Evolutionary conservation across 2,888 invertebrate species (phyloP), one percentile per base, ranked within the genome.

Genomic region (Ophion costatus): DNA sequence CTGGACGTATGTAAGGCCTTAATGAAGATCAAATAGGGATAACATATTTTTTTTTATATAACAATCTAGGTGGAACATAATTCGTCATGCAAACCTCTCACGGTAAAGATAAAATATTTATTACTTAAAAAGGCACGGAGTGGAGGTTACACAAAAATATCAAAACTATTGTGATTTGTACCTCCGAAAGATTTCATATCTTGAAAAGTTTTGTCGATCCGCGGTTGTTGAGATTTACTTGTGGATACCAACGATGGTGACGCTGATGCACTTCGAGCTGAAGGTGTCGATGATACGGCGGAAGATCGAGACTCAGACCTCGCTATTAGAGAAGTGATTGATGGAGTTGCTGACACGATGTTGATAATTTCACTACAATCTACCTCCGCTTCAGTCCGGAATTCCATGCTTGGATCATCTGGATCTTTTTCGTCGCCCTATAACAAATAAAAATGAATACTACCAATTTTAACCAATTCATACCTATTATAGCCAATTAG

Each of bases 151-250:
- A 10, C 22, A 20, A 61, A n/a, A 61, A 22, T 5, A 61, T n/a
- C 59, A 61, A 22, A 24, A 24, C 24, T 24, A 38, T 66, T 66
- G n/a, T 4, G 66, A 66, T 66, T 38, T 38, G 14, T 66, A 66
- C 66, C 38, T 66, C 42, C 33, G 42, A 38, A 67, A 38, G 67
- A 67, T 67, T 67, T 67, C 20, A 67, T n/a, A 11, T 67, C 42
- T 7, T 67, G 42, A 38, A 67, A 42, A 10, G 38, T 67, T 67
- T 38, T 17, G 9, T 67, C 67, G n/a, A 67, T 42, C 42, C 67
- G 17, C 38, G 38, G 38, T 38, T 38, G 38, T 10, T n/a, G 42
- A 17, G 29, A n/a, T 42, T 14, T 17, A 38, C n/a, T n/a, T 38
- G 14, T 67, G 38, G 10, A 5, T 67, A 33, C 24, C 17, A 67